Percentiles rank a stretch among this genome's conserved stretches.
phyloP scores from a whole-genome alignment of 2,113 vertebrate genomes.

The Mesitornis unicolor region DNA sequence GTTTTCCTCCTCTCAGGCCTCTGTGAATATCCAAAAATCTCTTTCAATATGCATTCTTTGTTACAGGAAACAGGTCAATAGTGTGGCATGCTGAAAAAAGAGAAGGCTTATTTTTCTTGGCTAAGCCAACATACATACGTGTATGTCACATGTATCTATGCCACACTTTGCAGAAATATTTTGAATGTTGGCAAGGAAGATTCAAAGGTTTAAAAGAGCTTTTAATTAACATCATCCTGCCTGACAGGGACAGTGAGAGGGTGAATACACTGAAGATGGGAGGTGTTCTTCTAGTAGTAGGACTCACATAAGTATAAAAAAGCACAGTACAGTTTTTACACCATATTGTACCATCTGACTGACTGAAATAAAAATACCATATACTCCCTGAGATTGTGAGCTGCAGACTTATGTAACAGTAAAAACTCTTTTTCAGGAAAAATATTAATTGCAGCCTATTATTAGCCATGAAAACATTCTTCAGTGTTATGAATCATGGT shows the following conservation, averaged over 20 bases:
- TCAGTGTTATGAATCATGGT: background rate
- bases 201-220: background rate
- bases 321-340: background rate
- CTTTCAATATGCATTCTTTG: background rate
- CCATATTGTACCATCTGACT: background rate
- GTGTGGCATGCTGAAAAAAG: background rate
- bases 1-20: background rate
- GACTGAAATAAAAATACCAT: background rate
- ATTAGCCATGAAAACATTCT: constrained; percentile 22
- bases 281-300: background rate
- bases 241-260: background rate
- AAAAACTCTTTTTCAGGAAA: constrained; percentile 5
- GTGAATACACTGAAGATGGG: background rate
- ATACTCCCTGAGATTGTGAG: background rate
- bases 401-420: constrained; percentile 14
- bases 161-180: background rate
- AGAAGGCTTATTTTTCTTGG: background rate
- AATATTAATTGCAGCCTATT: constrained; percentile 19
- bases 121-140: background rate
- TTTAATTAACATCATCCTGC: background rate
- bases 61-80: background rate
- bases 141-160: background rate
- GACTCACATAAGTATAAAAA: background rate
- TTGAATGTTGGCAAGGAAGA: background rate
- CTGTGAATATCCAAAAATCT: background rate